These are phyloP conservation scores for Gnathonemus longibarbis DNA, from an alignment of 2,113 vertebrate species.

Conservation along the genomic window DNA sequence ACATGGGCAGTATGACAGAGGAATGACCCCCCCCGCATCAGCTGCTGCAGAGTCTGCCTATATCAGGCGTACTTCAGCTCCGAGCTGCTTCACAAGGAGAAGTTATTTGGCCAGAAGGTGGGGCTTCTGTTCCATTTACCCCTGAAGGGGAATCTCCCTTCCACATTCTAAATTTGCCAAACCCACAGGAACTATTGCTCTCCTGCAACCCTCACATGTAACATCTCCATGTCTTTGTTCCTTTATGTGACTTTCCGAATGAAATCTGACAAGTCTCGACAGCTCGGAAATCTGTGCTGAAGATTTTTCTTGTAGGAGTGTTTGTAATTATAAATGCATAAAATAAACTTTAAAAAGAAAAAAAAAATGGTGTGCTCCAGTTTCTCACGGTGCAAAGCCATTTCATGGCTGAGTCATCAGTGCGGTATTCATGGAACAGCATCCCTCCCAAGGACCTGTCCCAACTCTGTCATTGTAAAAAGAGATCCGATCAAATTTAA, in stretches of 20 bases:
- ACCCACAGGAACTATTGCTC: not conserved
- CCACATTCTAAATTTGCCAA: not conserved
- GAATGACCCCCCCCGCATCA: not conserved
- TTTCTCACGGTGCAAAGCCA: not conserved
- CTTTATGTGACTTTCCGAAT: not conserved
- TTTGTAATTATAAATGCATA: not conserved
- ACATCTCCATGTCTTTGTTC: not conserved
- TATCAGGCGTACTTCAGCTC: not conserved
- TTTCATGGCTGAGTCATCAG: not conserved
- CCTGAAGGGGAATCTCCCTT: not conserved
- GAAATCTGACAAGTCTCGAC: not conserved
- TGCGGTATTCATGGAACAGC: not conserved
- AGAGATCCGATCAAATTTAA: not conserved
- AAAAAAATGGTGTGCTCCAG: not conserved
- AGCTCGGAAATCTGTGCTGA: not conserved
- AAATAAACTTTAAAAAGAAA: constrained; percentile 2
- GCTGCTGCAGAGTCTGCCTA: not conserved
- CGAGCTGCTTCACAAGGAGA: not conserved
- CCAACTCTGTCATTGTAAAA: not conserved
- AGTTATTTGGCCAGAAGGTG: not conserved
- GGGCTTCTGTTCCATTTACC: not conserved
- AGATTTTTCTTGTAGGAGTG: not conserved
- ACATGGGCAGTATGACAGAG: not conserved
- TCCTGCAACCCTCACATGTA: not conserved
- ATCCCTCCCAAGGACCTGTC: not conserved